Evolutionary conservation across 2,113 vertebrate species (phyloP), one percentile per base, ranked within the genome.

Genomic region (Cinclus cinclus): DNA sequence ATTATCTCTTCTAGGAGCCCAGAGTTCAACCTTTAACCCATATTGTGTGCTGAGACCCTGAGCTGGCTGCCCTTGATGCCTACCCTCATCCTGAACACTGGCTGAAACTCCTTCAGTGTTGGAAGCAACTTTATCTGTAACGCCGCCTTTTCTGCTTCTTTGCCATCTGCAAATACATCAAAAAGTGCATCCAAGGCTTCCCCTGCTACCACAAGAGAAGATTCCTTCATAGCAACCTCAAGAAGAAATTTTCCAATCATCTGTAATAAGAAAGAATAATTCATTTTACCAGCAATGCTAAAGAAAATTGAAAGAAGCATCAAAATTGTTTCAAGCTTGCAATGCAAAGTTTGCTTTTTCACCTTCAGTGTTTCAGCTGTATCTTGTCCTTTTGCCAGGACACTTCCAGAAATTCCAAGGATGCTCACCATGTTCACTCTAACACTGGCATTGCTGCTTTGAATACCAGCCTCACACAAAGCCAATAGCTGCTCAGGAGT

Each of bases 121-220:
- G 98, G 93, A 41, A 99, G 97, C 83, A 99, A 94, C 58, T 97
- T 97, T 91, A 99, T 99, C 95, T 98, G 98, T 87, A 98, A 89
- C 0, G 98, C 98, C 1, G 99, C 99, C 18, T 77, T 97, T 96
- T 99, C 99, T 3, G 99, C 99, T 96, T 99, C 99, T 67, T 98
- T 93, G 21, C 99, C 99, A 65, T 99, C 99, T 11, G 99, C 99
- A 91, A 99, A 99, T 33, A 99, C 99, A 42, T 99, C 99, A 82
- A 99, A 99, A 93, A 99, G 96, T 46, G 99, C 99, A 65, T 99
- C 99, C 79, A 99, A 97, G 25, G 99, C 99, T 96, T 99, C 99
- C 59, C 99, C 99, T 14, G 98, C 98, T 44, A 99, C 99, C 41
- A 99, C 98, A 47, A 99, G 98, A 82, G 98, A 98, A 31, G 97